Percentiles rank a stretch among this genome's conserved stretches.
These are phyloP conservation scores for Xylophagus ater DNA, from an alignment of 2,888 invertebrate genomes.

Conservation along the genomic window DNA sequence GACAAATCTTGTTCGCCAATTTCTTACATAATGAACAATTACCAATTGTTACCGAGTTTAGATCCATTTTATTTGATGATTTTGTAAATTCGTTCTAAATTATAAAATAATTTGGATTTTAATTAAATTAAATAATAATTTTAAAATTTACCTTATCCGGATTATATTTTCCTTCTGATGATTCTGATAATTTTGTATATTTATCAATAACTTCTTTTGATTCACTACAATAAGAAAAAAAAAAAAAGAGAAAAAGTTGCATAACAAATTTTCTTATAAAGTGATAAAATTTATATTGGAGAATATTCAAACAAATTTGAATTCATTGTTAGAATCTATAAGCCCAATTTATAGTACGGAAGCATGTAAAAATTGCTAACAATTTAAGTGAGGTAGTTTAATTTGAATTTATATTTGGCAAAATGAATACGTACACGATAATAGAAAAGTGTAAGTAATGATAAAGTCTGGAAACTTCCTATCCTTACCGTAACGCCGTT, in stretches of 20 bases:
- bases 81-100: constrained; percentile 8
- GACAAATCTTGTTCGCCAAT: constrained; percentile 18
- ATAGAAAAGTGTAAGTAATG: too few relatives aligned
- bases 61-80: background rate
- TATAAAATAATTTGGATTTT: background rate
- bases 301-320: too few relatives aligned
- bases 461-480: too few relatives aligned
- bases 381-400: too few relatives aligned
- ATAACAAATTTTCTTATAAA: background rate
- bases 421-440: too few relatives aligned
- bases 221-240: constrained; percentile 6
- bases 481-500: too few relatives aligned
- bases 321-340: too few relatives aligned
- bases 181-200: constrained; percentile 3
- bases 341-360: too few relatives aligned
- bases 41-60: background rate
- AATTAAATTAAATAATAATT: background rate
- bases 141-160: constrained; percentile 8
- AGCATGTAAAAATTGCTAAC: too few relatives aligned
- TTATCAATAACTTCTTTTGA: constrained; percentile 10
- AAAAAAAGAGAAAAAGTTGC: background rate
- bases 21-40: constrained; percentile 5
- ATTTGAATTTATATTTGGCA: too few relatives aligned
- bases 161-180: constrained; percentile 12
- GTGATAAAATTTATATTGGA: background rate